Evolutionary conservation across 2,888 invertebrate species (phyloP).

Genomic region (Limulus polyphemus): DNA sequence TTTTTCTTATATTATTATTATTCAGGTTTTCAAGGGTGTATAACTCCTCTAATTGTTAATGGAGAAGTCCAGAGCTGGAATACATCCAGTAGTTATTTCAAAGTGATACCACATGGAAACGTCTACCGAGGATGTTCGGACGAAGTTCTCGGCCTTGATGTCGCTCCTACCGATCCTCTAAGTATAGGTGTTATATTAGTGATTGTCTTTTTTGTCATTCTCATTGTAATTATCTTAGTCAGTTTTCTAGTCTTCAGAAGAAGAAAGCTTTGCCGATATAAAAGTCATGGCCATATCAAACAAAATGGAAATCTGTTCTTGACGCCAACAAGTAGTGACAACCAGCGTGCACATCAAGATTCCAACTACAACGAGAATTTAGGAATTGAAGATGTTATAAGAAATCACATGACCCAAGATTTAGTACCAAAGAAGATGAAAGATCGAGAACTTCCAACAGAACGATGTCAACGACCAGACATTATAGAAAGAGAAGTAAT

Average conservation of each 20-base stretch:
- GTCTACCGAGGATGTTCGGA: slow-evolving; percentile 61
- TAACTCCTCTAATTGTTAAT: slow-evolving; percentile 77
- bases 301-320: slow-evolving; percentile 50
- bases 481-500: slow-evolving; percentile 83
- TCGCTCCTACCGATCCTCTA: slow-evolving; percentile 68
- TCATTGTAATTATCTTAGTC: slow-evolving; percentile 73
- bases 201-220: slow-evolving; percentile 81
- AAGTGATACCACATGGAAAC: slow-evolving; percentile 46
- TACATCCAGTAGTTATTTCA: slow-evolving; percentile 52
- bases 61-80: slow-evolving; percentile 78
- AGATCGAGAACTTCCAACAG: slow-evolving; percentile 53
- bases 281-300: slow-evolving; percentile 23
- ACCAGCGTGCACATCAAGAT: slow-evolving; percentile 14
- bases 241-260: slow-evolving; percentile 85
- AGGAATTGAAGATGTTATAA: slow-evolving; percentile 39
- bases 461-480: slow-evolving; percentile 72
- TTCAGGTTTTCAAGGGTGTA: slow-evolving; percentile 58
- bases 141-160: slow-evolving; percentile 53
- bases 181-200: slow-evolving; percentile 87
- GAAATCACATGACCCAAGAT: slow-evolving; percentile 70
- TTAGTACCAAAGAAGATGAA: slow-evolving; percentile 73
- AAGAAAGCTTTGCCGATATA: slow-evolving; percentile 60
- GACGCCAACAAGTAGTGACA: slow-evolving; percentile 29
- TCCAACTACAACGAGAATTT: slow-evolving; percentile 21
- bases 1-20: background rate